Evolutionary conservation across 2,113 vertebrate genomes (phyloP), one percentile per base, ranked within the genome.

Genomic region (Prinia subflava): DNA sequence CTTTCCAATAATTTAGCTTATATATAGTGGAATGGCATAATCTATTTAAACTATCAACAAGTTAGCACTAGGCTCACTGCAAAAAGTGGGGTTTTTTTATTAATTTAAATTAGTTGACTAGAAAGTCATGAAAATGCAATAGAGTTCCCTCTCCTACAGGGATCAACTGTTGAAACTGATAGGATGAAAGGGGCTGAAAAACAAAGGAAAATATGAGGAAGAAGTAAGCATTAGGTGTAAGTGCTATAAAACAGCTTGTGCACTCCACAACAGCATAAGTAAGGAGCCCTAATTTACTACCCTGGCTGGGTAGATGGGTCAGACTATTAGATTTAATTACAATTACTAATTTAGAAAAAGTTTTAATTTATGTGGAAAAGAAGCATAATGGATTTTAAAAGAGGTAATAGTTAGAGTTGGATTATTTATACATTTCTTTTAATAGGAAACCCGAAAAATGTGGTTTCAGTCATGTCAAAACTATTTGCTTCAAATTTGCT

Each of bases 401-500:
- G 39, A 42, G n/a, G 28, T 46, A 77, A 30, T 47, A 77, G 28
- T 49, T 60, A n/a, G 33, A 81, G 27, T 4, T 84, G 39, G 35
- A 13, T 42, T n/a, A 76, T 86, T 95, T 86, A 25, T 73, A 92
- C 37, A 83, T 86, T 95, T 84, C 59, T 84, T 91, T 91, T 11
- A 76, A 59, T 59, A 46, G 56, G 67, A 87, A 95, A 91, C 57
- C 62, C 0, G 0, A 82, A 74, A 94, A 95, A 96, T 89, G 62
- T 76, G 74, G 49, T 82, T 96, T 91, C 78, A 71, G 78, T 93
- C 90, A 94, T 83, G 84, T 90, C 62, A 94, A 73, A 96, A 96
- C 65, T 87, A 93, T 96, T 85, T 82, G 69, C 87, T 84, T 94
- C 81, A 70, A 89, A 95, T 91, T 87, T 84, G 87, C 84, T 91